A percentile compares a stretch with the other conserved stretches of the same genome.
Evolutionary conservation across 2,113 vertebrate genomes (phyloP).

Genomic region (Hassar affinis): DNA sequence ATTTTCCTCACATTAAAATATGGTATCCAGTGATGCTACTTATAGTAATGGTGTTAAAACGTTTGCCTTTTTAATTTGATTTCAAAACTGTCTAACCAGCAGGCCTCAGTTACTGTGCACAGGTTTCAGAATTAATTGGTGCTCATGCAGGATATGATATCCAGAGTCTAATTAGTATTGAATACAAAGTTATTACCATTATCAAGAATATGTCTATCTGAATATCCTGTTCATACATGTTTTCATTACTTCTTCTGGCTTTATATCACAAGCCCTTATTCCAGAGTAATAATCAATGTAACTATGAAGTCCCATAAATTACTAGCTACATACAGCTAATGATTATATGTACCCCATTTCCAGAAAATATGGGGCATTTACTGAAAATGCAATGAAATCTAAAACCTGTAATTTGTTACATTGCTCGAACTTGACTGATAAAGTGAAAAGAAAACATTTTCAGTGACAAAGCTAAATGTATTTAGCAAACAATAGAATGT

Average conservation of each 20-base stretch:
- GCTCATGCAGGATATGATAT: neutral
- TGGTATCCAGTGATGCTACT: neutral
- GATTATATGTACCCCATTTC: no score
- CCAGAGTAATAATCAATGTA: neutral
- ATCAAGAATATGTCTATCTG: neutral
- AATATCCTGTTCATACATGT: neutral
- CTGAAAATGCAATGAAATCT: no score
- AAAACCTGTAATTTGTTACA: no score
- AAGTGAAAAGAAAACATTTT: no score
- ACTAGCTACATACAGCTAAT: neutral
- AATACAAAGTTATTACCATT: neutral
- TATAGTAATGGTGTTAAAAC: neutral
- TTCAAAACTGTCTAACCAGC: neutral
- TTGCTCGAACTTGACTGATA: no score
- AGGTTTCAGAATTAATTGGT: neutral
- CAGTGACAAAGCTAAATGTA: no score
- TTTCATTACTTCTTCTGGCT: neutral
- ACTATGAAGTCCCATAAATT: neutral
- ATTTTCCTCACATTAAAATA: conserved; percentile 5
- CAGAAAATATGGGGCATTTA: no score
- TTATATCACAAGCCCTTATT: neutral
- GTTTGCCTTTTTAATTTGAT: neutral
- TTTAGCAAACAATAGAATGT: no score
- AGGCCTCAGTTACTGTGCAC: neutral
- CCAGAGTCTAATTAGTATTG: neutral